Evolutionary conservation across 1,140 invertebrate species (phyloP).

Genomic region (Marisa cornuarietis): DNA sequence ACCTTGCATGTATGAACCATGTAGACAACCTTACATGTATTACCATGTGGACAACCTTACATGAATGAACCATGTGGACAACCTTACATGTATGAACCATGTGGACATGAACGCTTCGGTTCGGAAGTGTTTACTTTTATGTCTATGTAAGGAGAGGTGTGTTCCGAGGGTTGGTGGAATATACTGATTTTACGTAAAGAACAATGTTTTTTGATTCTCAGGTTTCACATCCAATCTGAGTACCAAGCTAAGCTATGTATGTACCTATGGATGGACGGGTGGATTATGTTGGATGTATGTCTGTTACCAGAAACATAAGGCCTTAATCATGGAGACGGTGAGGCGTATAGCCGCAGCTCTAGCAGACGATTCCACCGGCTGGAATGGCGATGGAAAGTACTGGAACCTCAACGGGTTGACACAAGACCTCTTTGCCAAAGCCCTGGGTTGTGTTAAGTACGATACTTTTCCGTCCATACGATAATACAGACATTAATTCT

Average conservation of each 20-base stretch:
- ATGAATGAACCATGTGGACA: too few relatives aligned
- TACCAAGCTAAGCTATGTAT: too few relatives aligned
- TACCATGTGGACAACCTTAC: too few relatives aligned
- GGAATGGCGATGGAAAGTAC: not conserved
- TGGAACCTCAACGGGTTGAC: not conserved
- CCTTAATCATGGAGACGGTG: constrained; percentile 5
- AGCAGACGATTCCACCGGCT: constrained; percentile 3
- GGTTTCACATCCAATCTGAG: not conserved
- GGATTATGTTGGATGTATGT: not conserved
- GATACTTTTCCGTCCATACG: not conserved
- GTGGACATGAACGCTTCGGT: too few relatives aligned
- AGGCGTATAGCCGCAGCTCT: not conserved
- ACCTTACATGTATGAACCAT: too few relatives aligned
- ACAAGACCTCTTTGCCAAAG: not conserved
- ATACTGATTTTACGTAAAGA: not conserved
- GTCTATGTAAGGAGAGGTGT: too few relatives aligned
- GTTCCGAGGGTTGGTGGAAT: not conserved
- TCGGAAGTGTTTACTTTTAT: too few relatives aligned
- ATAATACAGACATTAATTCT: not conserved
- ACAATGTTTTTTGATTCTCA: not conserved
- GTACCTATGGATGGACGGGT: not conserved
- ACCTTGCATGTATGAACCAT: too few relatives aligned
- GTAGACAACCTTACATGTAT: too few relatives aligned
- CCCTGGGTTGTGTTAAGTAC: constrained; percentile 15
- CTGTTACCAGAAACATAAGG: constrained; percentile 19